phyloP scores from a whole-genome alignment of 2,797 vertebrate species.

The Bryconaethiops microstoma region DNA sequence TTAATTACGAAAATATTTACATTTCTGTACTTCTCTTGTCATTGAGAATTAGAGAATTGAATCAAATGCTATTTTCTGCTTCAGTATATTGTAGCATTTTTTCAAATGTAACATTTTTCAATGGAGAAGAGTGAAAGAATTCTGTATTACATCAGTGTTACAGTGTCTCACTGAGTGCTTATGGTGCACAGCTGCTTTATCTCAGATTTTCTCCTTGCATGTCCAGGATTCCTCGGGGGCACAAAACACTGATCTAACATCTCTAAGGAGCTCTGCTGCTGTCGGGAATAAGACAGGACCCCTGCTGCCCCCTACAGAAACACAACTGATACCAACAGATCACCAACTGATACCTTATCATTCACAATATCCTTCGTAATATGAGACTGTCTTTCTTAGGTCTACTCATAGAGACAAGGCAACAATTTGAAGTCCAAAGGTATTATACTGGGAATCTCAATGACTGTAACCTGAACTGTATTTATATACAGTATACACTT shows the following conservation, averaged over 20 bases:
- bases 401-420: neutral
- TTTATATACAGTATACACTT: neutral
- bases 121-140: neutral
- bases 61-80: neutral
- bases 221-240: slow-evolving; percentile 34
- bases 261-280: neutral
- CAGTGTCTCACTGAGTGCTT: neutral
- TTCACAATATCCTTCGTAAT: neutral
- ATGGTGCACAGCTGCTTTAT: slow-evolving; percentile 15
- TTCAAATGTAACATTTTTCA: neutral
- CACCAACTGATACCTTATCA: slow-evolving; percentile 20
- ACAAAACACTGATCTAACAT: slow-evolving; percentile 23
- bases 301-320: slow-evolving; percentile 53
- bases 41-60: neutral
- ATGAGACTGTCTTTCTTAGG: neutral
- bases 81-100: neutral
- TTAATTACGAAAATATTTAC: neutral
- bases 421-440: slow-evolving; percentile 9
- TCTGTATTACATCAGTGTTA: neutral
- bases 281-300: slow-evolving; percentile 30
- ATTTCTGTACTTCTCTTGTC: neutral
- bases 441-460: slow-evolving; percentile 5
- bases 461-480: slow-evolving; percentile 9
- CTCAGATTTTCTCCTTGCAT: neutral
- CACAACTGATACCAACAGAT: slow-evolving; percentile 17